phyloP scores from a whole-genome alignment of 2,797 vertebrate species.

The Eremophila alpestris region DNA sequence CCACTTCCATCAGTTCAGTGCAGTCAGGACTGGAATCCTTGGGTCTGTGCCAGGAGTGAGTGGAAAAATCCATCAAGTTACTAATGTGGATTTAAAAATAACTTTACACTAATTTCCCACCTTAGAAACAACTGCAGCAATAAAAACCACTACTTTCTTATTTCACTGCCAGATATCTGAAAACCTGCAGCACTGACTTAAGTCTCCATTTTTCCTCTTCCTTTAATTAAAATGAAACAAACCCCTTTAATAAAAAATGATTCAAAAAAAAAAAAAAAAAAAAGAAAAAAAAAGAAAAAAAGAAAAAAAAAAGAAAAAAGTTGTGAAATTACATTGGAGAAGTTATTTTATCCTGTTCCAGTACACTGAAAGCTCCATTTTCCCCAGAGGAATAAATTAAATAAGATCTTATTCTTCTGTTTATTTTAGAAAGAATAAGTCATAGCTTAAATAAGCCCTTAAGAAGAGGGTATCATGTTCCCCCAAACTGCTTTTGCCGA shows the following conservation, averaged over 20 bases:
- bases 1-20: constrained; percentile 17
- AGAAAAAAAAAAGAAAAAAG: background rate
- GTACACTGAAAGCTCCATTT: constrained; percentile 48
- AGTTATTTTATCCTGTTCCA: constrained; percentile 12
- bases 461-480: background rate
- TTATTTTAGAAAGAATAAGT: constrained; percentile 14
- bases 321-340: constrained; percentile 25
- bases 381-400: constrained; percentile 26
- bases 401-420: constrained; percentile 11
- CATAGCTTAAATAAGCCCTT: background rate
- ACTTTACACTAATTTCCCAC: constrained; percentile 1
- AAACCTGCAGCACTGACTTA: constrained; percentile 38
- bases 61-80: constrained; percentile 62
- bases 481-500: background rate
- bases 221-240: constrained; percentile 55
- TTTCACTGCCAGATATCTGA: constrained; percentile 52
- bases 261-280: background rate
- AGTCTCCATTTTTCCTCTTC: background rate
- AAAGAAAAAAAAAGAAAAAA: background rate
- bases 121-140: background rate
- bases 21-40: background rate
- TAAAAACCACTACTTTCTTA: background rate
- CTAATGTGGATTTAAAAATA: constrained; percentile 71
- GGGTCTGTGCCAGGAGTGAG: background rate
- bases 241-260: constrained; percentile 28